Conservation (phyloP, 2,797 vertebrate species). For the Margarornis squamiger region DNA sequence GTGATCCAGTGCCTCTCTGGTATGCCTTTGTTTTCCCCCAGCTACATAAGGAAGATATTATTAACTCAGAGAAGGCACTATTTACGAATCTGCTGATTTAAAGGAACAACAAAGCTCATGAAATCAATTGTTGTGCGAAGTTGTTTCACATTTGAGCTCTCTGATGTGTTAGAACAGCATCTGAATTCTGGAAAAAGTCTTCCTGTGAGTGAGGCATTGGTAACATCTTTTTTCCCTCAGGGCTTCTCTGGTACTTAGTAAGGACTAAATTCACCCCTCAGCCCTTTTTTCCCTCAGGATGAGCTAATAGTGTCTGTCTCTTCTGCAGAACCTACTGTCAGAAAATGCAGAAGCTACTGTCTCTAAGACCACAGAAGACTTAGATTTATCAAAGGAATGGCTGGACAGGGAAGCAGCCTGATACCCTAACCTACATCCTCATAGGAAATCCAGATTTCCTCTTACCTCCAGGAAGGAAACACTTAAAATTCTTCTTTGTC, state of each 20-base stretch:
- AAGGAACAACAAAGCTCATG: not conserved
- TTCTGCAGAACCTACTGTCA: not conserved
- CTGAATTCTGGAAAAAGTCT: not conserved
- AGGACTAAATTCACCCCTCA: not conserved
- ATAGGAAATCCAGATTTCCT: not conserved
- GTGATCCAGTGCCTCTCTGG: not conserved
- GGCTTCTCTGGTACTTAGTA: not conserved
- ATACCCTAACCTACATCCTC: not conserved
- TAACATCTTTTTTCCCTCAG: not conserved
- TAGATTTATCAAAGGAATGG: not conserved
- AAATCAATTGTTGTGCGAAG: not conserved
- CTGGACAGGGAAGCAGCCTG: not conserved
- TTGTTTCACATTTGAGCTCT: not conserved
- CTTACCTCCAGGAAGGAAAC: not conserved
- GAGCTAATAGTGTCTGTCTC: not conserved
- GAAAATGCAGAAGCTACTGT: not conserved
- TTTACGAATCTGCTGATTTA: not conserved
- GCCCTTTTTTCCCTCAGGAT: not conserved
- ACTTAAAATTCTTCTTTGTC: not conserved
- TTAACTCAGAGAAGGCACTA: not conserved
- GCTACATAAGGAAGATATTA: not conserved
- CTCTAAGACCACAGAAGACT: not conserved
- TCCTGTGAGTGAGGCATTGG: not conserved
- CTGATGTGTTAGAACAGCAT: not conserved
- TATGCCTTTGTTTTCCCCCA: not conserved